A percentile compares a stretch with the other conserved stretches of the same genome.
These are phyloP conservation scores for Stenurella melanura DNA, from an alignment of 2,888 invertebrate genomes.

Conservation along the genomic window DNA sequence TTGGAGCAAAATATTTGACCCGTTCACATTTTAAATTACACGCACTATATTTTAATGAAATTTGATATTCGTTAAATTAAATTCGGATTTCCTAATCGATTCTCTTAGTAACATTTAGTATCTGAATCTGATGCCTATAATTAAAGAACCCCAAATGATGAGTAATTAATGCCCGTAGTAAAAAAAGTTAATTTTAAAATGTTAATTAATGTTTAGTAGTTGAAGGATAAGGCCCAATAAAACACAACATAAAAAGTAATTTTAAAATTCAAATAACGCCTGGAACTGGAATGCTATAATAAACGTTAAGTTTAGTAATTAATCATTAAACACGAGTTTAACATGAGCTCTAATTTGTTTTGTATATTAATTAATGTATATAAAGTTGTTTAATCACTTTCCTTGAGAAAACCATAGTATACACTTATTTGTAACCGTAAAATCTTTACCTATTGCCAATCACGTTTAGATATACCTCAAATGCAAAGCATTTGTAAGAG, in stretches of 20 bases:
- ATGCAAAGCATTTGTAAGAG: not conserved
- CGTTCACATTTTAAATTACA: not conserved
- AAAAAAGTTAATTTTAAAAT: conserved; percentile 62
- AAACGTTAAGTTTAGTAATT: conserved; percentile 41
- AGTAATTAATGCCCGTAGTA: conserved; percentile 60
- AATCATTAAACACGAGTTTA: conserved; percentile 43
- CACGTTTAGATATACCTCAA: not conserved
- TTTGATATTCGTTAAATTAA: conserved; percentile 12
- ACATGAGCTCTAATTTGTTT: conserved; percentile 45
- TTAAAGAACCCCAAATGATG: conserved; percentile 60
- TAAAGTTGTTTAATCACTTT: conserved; percentile 35
- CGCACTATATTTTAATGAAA: not conserved
- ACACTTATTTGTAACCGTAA: conserved; percentile 3
- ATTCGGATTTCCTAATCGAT: conserved; percentile 28
- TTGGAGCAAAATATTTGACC: not conserved
- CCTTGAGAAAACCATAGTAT: conserved; percentile 22
- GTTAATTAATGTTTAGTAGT: conserved; percentile 59
- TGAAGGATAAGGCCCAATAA: conserved; percentile 56
- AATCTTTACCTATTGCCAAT: conserved; percentile 5
- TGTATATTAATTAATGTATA: conserved; percentile 37
- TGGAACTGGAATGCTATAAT: conserved; percentile 38
- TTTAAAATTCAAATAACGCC: conserved; percentile 48
- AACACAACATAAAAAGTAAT: conserved; percentile 49
- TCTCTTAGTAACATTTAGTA: conserved; percentile 32
- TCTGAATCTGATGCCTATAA: conserved; percentile 50